Conservation (phyloP, 2,113 vertebrate species). For the Baryphthengus martii region DNA sequence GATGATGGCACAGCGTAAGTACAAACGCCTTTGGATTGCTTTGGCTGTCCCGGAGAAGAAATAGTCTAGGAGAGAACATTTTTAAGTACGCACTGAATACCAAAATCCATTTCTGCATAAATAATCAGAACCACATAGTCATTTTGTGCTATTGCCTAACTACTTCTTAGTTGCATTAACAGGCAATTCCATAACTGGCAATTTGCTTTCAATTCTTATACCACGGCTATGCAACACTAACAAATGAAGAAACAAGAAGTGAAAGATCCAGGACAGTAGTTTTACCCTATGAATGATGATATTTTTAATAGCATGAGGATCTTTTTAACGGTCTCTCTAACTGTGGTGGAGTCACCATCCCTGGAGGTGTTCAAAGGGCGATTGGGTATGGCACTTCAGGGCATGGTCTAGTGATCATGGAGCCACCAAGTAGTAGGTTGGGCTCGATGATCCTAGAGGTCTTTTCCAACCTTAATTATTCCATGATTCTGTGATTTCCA, state of each 20-base stretch:
- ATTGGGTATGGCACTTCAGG: no score
- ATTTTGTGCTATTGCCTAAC: background rate
- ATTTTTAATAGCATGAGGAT: background rate
- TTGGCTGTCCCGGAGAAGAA: slow-evolving; percentile 96
- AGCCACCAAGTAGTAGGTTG: no score
- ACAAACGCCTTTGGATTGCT: slow-evolving; percentile 99
- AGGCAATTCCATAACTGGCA: background rate
- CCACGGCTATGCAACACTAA: background rate
- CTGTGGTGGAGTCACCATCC: no score
- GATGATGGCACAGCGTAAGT: slow-evolving; percentile 97
- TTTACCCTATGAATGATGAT: background rate
- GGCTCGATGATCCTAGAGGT: no score
- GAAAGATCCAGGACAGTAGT: background rate
- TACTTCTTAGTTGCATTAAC: background rate
- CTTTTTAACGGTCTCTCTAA: background rate
- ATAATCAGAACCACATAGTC: background rate
- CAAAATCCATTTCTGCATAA: background rate
- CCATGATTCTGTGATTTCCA: no score
- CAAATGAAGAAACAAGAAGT: background rate
- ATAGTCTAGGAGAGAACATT: slow-evolving; percentile 79
- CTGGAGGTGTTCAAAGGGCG: no score
- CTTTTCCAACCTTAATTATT: no score
- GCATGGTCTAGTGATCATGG: no score
- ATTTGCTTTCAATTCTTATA: background rate
- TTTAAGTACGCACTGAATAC: slow-evolving; percentile 8